phyloP scores from a whole-genome alignment of 1,140 invertebrate species.

The Habropoda laboriosa region DNA sequence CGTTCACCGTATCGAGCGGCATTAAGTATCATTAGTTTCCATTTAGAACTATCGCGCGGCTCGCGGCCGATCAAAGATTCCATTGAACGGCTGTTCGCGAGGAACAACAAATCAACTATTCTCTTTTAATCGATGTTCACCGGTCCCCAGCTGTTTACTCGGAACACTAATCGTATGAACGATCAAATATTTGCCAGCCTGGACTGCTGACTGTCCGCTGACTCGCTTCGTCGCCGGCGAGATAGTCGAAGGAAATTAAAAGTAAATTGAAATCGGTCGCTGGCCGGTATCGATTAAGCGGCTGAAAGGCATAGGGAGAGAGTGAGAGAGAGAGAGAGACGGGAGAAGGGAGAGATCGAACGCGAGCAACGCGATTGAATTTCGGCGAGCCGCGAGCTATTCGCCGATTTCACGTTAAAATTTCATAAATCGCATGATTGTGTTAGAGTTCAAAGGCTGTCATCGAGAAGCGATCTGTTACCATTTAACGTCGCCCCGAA shows the following conservation, averaged over 20 bases:
- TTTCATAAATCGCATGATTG: conserved; percentile 60
- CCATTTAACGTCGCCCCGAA: conserved; percentile 21
- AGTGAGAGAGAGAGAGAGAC: background rate
- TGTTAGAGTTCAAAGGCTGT: conserved; percentile 40
- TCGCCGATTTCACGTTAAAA: conserved; percentile 49
- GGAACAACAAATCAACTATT: conserved; percentile 29
- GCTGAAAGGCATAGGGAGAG: background rate
- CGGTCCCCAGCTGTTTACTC: conserved; percentile 1
- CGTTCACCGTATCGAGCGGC: background rate
- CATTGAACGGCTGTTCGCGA: background rate
- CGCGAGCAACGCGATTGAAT: conserved; percentile 31
- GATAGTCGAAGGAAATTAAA: conserved; percentile 58
- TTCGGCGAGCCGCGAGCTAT: conserved; percentile 38
- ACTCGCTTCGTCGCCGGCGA: conserved; percentile 9
- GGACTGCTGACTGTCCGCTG: conserved; percentile 23
- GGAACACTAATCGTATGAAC: conserved; percentile 43
- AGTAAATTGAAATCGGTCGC: conserved; percentile 45
- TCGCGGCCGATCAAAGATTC: conserved; percentile 33
- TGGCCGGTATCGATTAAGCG: conserved; percentile 13
- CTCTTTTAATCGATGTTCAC: conserved; percentile 37
- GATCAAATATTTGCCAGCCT: conserved; percentile 51
- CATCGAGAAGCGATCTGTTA: conserved; percentile 17
- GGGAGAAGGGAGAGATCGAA: background rate
- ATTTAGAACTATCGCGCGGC: conserved; percentile 21
- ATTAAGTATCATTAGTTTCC: conserved; percentile 38